Evolutionary conservation across 2,888 invertebrate species (phyloP), one percentile per base, ranked within the genome.

Genomic region (Cephonodes hylas): DNA sequence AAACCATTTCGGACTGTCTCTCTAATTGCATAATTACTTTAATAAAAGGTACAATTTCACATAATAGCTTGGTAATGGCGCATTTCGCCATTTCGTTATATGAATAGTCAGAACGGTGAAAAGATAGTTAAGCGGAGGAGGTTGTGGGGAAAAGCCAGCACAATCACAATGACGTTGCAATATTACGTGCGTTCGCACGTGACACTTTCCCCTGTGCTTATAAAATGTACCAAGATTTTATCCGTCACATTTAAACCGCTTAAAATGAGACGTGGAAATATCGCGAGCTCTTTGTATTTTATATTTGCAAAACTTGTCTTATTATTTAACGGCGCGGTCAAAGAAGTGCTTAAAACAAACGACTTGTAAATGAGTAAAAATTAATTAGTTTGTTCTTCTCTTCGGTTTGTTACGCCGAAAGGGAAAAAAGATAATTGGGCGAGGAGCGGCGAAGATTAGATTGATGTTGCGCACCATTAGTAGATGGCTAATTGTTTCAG

Each of bases 301-400:
- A 25, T 8, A 7, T 31, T 18, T 6, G 53, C 27, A 53, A 53
- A 27, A 53, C 53, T 53, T 27, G 53, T 31, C 53, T 27, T 61
- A 44, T 44, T 31, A 34, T 23, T 61, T 57, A 34, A 61, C 23
- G 57, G 42, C 22, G 44, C 61, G 22, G 23, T 57, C 42, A 57
- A 61, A 44, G 57, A 20, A 22, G 44, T 18, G 44, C 57, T 61
- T 34, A 74, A 75, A 77, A 71, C 71, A 79, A 82, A 81, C 77
- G 81, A 79, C 81, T 81, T 84, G 80, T 82, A 84, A 86, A 87
- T 85, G 81, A 86, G 82, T 79, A 80, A 80, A 84, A 84, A 87
- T 84, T 87, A 86, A 87, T 89, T 85, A 86, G 80, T 81, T 81
- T 75, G 74, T 76, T 72, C n/a, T n/a, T n/a, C 78, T 73, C 69